Evolutionary conservation across 1,140 invertebrate species (phyloP).

Genomic region (Diploscapter pachys): DNA sequence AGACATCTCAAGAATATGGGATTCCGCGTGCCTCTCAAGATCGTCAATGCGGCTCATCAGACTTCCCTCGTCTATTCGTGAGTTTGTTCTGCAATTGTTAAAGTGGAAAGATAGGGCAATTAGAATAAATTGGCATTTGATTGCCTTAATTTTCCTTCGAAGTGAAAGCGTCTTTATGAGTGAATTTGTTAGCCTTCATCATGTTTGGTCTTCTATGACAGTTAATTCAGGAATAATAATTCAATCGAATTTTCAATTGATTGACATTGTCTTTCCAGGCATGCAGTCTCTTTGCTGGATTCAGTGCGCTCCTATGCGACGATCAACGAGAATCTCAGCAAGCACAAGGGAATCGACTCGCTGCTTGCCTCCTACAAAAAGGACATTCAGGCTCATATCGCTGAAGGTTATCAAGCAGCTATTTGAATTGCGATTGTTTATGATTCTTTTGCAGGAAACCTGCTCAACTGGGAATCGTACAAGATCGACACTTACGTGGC

Average conservation of each 20-base stretch:
- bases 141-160: too few species aligned
- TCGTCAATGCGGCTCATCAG: conserved; percentile 97
- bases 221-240: too few species aligned
- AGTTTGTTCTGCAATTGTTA: conserved; percentile 63
- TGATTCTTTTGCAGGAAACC: conserved; percentile 45
- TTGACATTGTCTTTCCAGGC: neutral
- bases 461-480: conserved; percentile 95
- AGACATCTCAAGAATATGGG: conserved; percentile 92
- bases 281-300: neutral
- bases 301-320: conserved; percentile 66
- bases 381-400: conserved; percentile 81
- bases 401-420: conserved; percentile 64
- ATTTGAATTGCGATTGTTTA: too few species aligned
- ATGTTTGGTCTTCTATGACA: neutral
- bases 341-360: conserved; percentile 82
- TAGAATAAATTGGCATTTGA: too few species aligned
- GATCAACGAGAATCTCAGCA: conserved; percentile 73
- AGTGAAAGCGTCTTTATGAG: too few species aligned
- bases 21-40: conserved; percentile 90
- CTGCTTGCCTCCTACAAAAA: conserved; percentile 86
- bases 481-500: conserved; percentile 94
- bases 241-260: too few species aligned
- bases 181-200: neutral
- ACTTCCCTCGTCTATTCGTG: conserved; percentile 97
- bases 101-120: too few species aligned